phyloP scores from a whole-genome alignment of 2,113 vertebrate genomes.

The Cynoglossus semilaevis region DNA sequence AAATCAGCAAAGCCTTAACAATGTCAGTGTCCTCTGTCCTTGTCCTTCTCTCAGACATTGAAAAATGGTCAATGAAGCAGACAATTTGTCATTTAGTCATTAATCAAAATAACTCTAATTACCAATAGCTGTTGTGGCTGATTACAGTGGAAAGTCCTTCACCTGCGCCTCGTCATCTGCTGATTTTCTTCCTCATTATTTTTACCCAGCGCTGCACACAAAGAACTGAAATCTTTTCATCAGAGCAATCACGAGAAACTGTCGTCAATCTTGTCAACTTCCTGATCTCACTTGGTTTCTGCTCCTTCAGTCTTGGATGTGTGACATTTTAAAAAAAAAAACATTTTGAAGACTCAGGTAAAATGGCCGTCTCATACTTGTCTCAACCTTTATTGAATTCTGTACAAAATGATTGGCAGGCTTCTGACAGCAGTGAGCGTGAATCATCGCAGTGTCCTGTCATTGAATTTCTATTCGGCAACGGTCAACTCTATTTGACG shows the following conservation, averaged over 20 bases:
- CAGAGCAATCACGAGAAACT: constrained; percentile 24
- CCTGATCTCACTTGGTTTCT: constrained; percentile 43
- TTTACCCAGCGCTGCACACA: constrained; percentile 4
- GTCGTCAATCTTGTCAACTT: constrained; percentile 42
- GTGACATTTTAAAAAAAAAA: constrained; percentile 29
- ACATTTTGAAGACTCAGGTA: constrained; percentile 41
- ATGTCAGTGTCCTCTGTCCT: background rate
- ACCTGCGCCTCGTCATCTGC: background rate
- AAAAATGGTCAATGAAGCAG: background rate
- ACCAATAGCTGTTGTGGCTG: background rate
- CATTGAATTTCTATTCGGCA: constrained; percentile 58
- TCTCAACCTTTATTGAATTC: constrained; percentile 63
- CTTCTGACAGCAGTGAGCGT: constrained; percentile 44
- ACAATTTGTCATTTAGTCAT: no score
- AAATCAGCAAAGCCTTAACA: background rate
- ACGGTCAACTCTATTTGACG: constrained; percentile 43
- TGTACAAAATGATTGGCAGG: constrained; percentile 35
- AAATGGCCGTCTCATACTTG: constrained; percentile 32
- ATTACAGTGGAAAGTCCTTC: background rate
- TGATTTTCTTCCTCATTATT: constrained; percentile 8
- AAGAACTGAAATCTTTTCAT: constrained; percentile 20
- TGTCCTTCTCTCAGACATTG: background rate
- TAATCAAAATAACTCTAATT: no score
- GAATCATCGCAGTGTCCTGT: constrained; percentile 34
- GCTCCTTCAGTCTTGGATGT: constrained; percentile 38